A percentile compares a stretch with the other conserved stretches of the same genome.
Evolutionary conservation across 2,888 invertebrate species (phyloP).

Genomic region (Cryptocheilus praepositus): DNA sequence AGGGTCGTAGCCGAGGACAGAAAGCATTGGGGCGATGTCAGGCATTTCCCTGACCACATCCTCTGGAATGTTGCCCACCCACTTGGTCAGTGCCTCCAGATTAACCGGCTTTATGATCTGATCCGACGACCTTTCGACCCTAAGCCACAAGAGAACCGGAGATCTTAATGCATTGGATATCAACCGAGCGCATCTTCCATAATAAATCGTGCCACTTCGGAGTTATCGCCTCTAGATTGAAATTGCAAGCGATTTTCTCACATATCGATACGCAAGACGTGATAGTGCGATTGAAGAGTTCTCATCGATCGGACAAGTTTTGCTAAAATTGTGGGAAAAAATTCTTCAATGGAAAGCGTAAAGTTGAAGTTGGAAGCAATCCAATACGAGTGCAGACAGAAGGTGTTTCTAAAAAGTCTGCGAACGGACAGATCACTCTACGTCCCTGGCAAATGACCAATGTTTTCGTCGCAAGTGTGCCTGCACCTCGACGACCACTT

Average conservation of each 20-base stretch:
- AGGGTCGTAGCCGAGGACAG: constrained; percentile 95
- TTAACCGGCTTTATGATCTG: constrained; percentile 99
- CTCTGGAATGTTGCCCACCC: constrained; percentile 92
- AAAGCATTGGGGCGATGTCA: constrained; percentile 95
- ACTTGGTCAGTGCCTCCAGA: constrained; percentile 94
- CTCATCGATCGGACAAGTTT: too few species aligned
- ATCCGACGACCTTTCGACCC: constrained; percentile 97
- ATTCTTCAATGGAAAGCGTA: too few species aligned
- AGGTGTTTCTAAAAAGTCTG: neutral
- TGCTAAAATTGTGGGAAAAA: too few species aligned
- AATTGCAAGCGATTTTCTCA: too few species aligned
- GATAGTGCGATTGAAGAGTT: too few species aligned
- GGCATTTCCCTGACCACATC: constrained; percentile 96
- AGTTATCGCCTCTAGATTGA: too few species aligned
- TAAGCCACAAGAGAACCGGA: constrained; percentile 69
- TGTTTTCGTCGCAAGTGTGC: neutral
- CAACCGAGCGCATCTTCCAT: too few species aligned
- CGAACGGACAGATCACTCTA: neutral
- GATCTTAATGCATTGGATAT: too few species aligned
- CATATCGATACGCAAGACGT: too few species aligned
- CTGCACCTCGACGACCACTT: neutral
- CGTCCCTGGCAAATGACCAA: constrained; percentile 12
- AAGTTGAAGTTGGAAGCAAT: too few species aligned
- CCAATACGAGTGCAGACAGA: too few species aligned
- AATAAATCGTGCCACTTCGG: too few species aligned